Evolutionary conservation across 2,113 vertebrate species (phyloP).

Genomic region (Naja naja): DNA sequence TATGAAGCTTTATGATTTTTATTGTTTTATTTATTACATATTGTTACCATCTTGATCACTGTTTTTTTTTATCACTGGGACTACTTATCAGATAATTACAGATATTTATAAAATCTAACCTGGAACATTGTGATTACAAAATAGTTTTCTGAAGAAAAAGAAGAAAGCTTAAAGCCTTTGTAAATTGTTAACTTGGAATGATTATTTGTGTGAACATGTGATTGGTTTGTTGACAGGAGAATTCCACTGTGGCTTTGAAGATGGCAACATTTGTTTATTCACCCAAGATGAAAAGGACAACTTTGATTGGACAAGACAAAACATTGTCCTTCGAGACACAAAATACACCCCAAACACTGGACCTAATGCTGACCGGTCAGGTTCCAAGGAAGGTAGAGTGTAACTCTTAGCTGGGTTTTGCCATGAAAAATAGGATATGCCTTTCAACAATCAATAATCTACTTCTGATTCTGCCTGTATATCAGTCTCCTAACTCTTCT

Average conservation of each 20-base stretch:
- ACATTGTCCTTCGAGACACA: conserved; percentile 92
- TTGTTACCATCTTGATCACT: background rate
- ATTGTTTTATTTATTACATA: background rate
- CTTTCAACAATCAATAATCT: background rate
- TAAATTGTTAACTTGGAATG: background rate
- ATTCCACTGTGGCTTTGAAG: conserved; percentile 97
- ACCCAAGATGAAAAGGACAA: conserved; percentile 95
- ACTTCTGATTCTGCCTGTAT: background rate
- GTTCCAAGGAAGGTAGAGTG: conserved; percentile 89
- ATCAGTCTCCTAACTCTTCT: background rate
- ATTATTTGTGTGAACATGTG: background rate
- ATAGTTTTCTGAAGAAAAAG: background rate
- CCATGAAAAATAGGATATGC: rapidly evolving
- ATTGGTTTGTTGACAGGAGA: conserved; percentile 76
- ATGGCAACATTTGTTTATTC: conserved; percentile 95
- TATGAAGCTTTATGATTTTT: background rate
- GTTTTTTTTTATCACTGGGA: background rate
- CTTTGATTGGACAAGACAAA: conserved; percentile 98
- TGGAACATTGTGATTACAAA: background rate
- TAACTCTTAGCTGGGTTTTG: background rate
- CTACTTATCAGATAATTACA: background rate
- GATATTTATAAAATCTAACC: background rate
- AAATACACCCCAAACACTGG: conserved; percentile 98
- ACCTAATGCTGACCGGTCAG: conserved; percentile 85
- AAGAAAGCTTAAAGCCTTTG: background rate